phyloP scores from a whole-genome alignment of 2,113 vertebrate genomes.

The Misgurnus anguillicaudatus region DNA sequence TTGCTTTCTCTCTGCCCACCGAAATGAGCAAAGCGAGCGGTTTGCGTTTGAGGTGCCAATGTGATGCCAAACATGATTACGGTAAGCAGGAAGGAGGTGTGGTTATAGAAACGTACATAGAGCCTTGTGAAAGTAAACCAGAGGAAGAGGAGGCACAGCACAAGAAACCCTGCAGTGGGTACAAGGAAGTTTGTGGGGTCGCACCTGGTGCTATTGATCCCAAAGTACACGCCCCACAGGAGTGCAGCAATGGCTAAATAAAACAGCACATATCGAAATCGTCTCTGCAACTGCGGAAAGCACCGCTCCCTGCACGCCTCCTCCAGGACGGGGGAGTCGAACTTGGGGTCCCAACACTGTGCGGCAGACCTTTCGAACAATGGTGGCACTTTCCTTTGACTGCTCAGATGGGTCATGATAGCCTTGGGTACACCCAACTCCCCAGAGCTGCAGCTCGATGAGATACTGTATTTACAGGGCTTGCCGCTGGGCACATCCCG shows the following conservation, averaged over 20 bases:
- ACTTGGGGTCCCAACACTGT: constrained; percentile 96
- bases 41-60: constrained; percentile 86
- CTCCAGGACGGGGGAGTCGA: constrained; percentile 93
- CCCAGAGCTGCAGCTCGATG: constrained; percentile 93
- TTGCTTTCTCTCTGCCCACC: constrained; percentile 69
- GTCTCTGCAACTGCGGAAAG: constrained; percentile 94
- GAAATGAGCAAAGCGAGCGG: constrained; percentile 65
- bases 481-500: constrained; percentile 74
- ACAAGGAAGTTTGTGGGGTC: constrained; percentile 76
- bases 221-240: constrained; percentile 90
- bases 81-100: constrained; percentile 84
- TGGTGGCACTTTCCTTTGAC: constrained; percentile 79
- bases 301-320: constrained; percentile 94
- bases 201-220: constrained; percentile 77
- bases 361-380: constrained; percentile 93
- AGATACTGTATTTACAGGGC: constrained; percentile 93
- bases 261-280: constrained; percentile 92
- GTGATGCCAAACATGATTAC: constrained; percentile 86
- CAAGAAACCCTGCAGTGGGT: constrained; percentile 83
- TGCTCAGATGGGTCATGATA: constrained; percentile 65
- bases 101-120: constrained; percentile 85
- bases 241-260: constrained; percentile 86
- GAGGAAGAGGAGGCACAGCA: constrained; percentile 83
- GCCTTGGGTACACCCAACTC: constrained; percentile 81
- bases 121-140: constrained; percentile 88